Percentiles rank a stretch among this genome's conserved stretches.
Evolutionary conservation across 2,797 vertebrate species (phyloP).

Genomic region (Chromis chromis): DNA sequence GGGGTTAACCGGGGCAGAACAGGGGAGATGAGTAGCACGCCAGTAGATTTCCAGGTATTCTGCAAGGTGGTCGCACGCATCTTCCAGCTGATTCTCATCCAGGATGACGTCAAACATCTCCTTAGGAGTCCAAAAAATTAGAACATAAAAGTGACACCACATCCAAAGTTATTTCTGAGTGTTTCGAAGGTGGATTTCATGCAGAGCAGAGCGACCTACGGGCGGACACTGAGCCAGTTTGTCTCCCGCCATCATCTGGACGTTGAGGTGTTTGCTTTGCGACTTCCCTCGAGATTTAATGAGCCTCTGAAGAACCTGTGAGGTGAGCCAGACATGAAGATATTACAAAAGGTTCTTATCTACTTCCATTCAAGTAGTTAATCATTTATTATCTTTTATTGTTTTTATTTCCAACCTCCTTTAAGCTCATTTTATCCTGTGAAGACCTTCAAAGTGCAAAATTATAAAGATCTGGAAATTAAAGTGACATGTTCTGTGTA

Average conservation of each 20-base stretch:
- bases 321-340: conserved; percentile 11
- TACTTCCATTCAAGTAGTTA: too few species aligned
- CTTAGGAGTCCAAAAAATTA: conserved; percentile 71
- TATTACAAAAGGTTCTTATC: not conserved
- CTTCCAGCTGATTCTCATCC: conserved; percentile 97
- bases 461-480: too few species aligned
- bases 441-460: not conserved
- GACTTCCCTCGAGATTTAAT: conserved; percentile 97
- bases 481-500: too few species aligned
- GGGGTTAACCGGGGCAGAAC: conserved; percentile 84
- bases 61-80: conserved; percentile 94
- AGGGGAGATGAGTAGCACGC: conserved; percentile 93
- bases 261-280: conserved; percentile 96
- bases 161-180: not conserved
- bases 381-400: too few species aligned
- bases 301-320: conserved; percentile 93
- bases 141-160: accelerated
- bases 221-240: conserved; percentile 96
- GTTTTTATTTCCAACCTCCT: too few species aligned
- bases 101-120: conserved; percentile 97
- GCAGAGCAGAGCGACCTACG: conserved; percentile 72
- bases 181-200: not conserved
- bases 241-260: conserved; percentile 98
- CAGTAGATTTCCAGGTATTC: conserved; percentile 97
- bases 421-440: not conserved